phyloP scores from a whole-genome alignment of 2,113 vertebrate genomes.

The Neofelis nebulosa region DNA sequence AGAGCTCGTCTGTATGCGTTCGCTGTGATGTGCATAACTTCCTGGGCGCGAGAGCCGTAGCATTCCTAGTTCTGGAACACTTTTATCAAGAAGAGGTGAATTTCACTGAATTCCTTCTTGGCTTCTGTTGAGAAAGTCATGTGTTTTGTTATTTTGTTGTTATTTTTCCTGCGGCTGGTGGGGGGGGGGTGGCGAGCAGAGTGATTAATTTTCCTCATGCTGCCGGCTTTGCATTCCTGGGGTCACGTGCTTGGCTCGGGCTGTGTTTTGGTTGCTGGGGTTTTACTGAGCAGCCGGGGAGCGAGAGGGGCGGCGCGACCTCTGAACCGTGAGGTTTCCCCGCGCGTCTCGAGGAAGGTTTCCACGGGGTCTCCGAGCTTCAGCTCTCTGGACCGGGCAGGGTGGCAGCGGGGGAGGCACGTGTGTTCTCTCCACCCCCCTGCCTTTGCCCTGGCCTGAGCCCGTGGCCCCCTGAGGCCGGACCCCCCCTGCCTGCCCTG shows the following conservation, averaged over 20 bases:
- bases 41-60: fast-evolving
- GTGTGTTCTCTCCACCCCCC: not conserved
- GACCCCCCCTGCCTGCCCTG: not conserved
- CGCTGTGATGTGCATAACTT: fast-evolving
- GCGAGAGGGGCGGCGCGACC: not conserved
- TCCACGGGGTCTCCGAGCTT: not conserved
- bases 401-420: not conserved
- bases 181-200: not conserved
- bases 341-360: not conserved
- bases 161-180: not conserved
- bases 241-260: not conserved
- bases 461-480: not conserved
- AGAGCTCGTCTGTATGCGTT: not conserved
- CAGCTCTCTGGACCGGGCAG: not conserved
- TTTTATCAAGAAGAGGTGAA: not conserved
- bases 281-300: not conserved
- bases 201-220: not conserved
- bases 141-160: not conserved
- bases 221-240: not conserved
- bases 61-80: fast-evolving
- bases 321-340: not conserved
- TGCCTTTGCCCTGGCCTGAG: not conserved
- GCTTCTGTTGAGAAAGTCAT: not conserved
- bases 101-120: not conserved
- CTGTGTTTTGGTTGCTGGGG: not conserved